Conservation (phyloP, 2,797 vertebrate species). For the Alectoris magna region DNA sequence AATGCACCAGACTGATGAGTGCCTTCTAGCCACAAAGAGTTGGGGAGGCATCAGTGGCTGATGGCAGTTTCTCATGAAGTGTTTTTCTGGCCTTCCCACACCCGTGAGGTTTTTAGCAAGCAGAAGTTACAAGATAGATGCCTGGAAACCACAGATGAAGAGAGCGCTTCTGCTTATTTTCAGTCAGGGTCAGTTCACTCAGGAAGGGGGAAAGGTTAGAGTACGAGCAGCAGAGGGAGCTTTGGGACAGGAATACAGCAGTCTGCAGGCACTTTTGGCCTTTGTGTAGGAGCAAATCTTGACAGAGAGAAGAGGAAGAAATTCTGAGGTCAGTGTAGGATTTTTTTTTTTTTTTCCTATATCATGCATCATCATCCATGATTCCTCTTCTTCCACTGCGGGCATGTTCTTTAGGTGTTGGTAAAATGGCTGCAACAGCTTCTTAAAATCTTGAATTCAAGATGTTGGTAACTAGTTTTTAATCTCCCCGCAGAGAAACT, state of each 20-base stretch:
- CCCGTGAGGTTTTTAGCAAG: neutral
- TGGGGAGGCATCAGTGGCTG: neutral
- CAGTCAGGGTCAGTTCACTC: accelerated
- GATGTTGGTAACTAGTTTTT: neutral
- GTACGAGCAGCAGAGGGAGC: conserved; percentile 64
- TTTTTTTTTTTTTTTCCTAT: neutral
- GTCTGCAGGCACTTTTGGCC: neutral
- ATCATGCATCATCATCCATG: neutral
- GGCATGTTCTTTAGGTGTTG: neutral
- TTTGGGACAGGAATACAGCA: neutral
- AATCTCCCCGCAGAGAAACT: neutral
- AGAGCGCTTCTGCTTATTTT: neutral
- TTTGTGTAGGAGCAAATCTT: neutral
- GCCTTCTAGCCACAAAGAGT: neutral
- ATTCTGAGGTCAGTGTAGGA: accelerated
- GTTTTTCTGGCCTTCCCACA: neutral
- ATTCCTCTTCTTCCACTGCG: neutral
- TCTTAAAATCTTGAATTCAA: neutral
- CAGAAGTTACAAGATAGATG: neutral
- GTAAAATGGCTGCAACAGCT: neutral
- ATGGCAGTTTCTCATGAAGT: neutral
- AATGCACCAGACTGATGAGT: neutral
- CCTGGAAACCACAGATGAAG: neutral
- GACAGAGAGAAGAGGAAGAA: neutral
- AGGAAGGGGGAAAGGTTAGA: neutral